phyloP scores from a whole-genome alignment of 1,140 invertebrate genomes.

The Anastatus disparis region DNA sequence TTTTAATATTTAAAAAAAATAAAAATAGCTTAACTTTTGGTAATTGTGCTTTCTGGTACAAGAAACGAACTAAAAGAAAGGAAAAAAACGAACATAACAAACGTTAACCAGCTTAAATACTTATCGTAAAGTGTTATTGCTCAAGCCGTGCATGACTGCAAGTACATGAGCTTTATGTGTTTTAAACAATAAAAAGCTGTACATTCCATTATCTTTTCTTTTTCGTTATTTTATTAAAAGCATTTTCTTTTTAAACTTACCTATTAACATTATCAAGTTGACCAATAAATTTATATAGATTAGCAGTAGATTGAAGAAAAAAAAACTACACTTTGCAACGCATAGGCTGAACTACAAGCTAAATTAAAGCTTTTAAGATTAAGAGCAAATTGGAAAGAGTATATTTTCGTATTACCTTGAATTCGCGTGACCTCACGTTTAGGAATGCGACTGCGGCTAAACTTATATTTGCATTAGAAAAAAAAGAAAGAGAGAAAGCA shows the following conservation, averaged over 20 bases:
- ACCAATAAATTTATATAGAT: not conserved
- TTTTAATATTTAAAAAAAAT: too few species aligned
- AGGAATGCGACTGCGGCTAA: conserved; percentile 1
- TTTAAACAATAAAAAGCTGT: not conserved
- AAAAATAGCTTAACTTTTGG: too few species aligned
- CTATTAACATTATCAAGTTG: not conserved
- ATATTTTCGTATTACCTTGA: conserved; percentile 16
- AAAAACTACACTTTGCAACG: too few species aligned
- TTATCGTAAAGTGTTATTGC: not conserved
- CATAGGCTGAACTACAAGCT: not conserved
- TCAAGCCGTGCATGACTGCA: not conserved
- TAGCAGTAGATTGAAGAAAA: too few species aligned
- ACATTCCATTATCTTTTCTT: not conserved
- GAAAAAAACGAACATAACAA: too few species aligned
- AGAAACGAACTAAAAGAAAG: too few species aligned
- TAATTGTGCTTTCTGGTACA: too few species aligned
- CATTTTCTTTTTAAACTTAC: too few species aligned
- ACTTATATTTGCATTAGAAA: too few species aligned
- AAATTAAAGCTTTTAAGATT: not conserved
- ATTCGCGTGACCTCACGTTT: not conserved
- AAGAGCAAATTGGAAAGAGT: not conserved
- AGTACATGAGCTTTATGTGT: too few species aligned
- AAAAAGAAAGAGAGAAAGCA: too few species aligned
- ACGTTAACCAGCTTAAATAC: not conserved
- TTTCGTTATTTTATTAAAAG: too few species aligned